Evolutionary conservation across 1,140 invertebrate genomes (phyloP).

Genomic region (Neodiprion virginianus): DNA sequence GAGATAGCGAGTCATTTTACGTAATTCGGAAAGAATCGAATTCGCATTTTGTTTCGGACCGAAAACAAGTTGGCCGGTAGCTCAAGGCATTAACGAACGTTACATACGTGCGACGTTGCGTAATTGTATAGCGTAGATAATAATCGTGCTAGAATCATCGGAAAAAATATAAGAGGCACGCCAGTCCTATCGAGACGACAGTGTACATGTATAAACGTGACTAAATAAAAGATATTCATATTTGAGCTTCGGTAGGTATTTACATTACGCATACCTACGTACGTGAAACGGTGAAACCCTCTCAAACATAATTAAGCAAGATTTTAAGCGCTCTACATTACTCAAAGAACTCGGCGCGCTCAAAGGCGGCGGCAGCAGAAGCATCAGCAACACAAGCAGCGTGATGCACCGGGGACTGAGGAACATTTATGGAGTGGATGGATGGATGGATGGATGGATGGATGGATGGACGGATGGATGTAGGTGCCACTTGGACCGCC

Average conservation of each 20-base stretch:
- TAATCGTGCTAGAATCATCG: background rate
- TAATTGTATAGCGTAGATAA: background rate
- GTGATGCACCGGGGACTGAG: no score
- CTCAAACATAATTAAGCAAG: constrained; percentile 3
- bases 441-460: no score
- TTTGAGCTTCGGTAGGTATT: background rate
- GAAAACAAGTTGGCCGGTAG: no score
- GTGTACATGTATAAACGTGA: background rate
- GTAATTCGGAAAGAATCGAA: no score
- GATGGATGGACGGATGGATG: no score
- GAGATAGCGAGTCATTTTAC: no score
- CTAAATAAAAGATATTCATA: constrained; percentile 3
- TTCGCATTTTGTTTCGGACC: no score
- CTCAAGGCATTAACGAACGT: no score
- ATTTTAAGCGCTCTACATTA: background rate
- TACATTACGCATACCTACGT: background rate
- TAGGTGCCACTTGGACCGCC: no score
- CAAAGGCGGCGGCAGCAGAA: background rate
- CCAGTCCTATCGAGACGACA: background rate
- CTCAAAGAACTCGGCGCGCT: constrained; percentile 3
- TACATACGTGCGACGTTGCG: background rate
- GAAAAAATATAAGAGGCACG: background rate
- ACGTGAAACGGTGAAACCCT: background rate
- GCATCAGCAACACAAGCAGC: background rate
- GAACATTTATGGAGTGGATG: no score